phyloP scores from a whole-genome alignment of 2,797 vertebrate genomes.

The Acrossocheilus wenchowensis region DNA sequence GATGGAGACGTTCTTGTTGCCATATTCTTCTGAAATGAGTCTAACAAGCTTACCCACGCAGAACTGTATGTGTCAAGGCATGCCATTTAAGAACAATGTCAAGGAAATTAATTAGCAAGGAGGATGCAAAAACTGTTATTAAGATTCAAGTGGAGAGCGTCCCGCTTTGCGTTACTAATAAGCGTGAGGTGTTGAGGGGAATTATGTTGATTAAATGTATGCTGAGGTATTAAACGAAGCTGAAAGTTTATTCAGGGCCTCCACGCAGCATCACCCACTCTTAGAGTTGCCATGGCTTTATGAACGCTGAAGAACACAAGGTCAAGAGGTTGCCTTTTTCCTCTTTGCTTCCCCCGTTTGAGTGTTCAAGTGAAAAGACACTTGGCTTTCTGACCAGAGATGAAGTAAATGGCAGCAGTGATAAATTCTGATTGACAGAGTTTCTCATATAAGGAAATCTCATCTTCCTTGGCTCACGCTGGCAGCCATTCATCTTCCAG shows the following conservation, averaged over 20 bases:
- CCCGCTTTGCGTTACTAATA: slow-evolving; percentile 15
- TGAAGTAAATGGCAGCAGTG: neutral
- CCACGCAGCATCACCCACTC: neutral
- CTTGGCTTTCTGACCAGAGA: slow-evolving; percentile 21
- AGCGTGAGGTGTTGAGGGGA: slow-evolving; percentile 21
- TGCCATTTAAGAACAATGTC: slow-evolving; percentile 13
- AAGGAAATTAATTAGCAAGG: slow-evolving; percentile 38
- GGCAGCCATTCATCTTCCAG: slow-evolving; percentile 52
- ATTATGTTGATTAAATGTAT: slow-evolving; percentile 25
- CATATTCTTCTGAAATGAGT: slow-evolving; percentile 51
- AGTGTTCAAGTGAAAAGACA: neutral
- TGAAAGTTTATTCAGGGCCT: slow-evolving; percentile 5
- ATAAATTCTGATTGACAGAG: slow-evolving; percentile 38
- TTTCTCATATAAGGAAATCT: slow-evolving; percentile 53
- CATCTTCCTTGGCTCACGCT: slow-evolving; percentile 40
- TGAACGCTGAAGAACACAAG: slow-evolving; percentile 7
- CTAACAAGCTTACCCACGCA: slow-evolving; percentile 41
- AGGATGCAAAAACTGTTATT: slow-evolving; percentile 33
- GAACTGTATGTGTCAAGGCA: slow-evolving; percentile 43
- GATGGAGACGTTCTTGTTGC: slow-evolving; percentile 24
- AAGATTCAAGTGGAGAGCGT: slow-evolving; percentile 1
- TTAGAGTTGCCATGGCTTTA: slow-evolving; percentile 3
- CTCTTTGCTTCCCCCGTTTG: neutral
- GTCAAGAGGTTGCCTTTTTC: neutral
- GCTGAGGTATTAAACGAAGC: slow-evolving; percentile 9